Percentiles rank a stretch among this genome's conserved stretches.
These are phyloP conservation scores for Borostomias antarcticus DNA, from an alignment of 2,797 vertebrate species.

Conservation along the genomic window DNA sequence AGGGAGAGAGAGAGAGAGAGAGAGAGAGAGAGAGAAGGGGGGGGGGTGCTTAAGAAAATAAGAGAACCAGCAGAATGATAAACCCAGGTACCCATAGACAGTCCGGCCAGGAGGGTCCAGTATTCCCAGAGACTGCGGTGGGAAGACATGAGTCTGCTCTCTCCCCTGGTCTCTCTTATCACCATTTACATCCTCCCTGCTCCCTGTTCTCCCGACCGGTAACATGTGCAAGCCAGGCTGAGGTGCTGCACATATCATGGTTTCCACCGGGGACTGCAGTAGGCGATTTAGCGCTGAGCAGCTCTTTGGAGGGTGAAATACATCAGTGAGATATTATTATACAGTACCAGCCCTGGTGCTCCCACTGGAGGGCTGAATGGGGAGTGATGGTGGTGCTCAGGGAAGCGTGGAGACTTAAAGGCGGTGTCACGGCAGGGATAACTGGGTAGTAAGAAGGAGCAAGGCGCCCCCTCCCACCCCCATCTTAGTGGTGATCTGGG, in stretches of 20 bases:
- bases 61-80: background rate
- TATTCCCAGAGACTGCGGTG: no score
- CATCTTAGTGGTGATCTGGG: background rate
- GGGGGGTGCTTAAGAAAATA: background rate
- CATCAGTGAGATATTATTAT: constrained; percentile 52
- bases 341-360: background rate
- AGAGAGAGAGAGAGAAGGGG: background rate
- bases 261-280: constrained; percentile 54
- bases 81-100: no score
- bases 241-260: constrained; percentile 40
- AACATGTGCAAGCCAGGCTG: constrained; percentile 37
- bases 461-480: no score
- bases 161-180: background rate
- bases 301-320: constrained; percentile 58
- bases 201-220: constrained; percentile 16
- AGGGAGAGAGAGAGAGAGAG: background rate
- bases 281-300: constrained; percentile 44
- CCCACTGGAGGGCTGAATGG: background rate
- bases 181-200: no score
- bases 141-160: no score
- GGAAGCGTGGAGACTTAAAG: constrained; percentile 18
- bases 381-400: constrained; percentile 20
- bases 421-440: constrained; percentile 5
- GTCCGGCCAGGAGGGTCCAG: background rate
- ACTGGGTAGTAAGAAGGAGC: no score